Base-by-base conservation (phyloP, 1,140 invertebrate species). In the Grapholita molesta region DNA sequence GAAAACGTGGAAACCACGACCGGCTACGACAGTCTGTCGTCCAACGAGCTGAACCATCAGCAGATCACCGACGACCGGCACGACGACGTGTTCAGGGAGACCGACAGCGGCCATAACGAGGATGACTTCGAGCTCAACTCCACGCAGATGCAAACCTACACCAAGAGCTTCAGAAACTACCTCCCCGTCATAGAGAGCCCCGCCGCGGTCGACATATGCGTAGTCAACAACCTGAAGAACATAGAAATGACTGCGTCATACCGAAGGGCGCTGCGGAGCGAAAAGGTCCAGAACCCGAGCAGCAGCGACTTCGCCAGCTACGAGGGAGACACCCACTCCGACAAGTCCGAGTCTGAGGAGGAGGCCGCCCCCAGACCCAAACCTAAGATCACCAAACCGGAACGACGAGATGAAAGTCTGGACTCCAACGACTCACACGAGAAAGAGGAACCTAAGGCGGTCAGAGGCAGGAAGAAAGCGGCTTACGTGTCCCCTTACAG, bases 381-480 rank as follows among this genome's bases (percentile, higher is more conserved):
- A 80, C 91, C 93, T n/a, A 93, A 93, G 76, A 94, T 95, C 64
- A 91, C 93, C 0, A 95, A 95, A 79, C 94, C 94, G 1, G 70
- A 71, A 5, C 73, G 82, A 57, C 70, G 85, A 52, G 83, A 89
- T 65, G 81, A 80, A 12, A 92, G 88, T 66, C 68, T 88, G 24
- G 89, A 91, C 68, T 92, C 86, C 1, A 90, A 91, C 68, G 85
- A 91, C 2, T 90, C 89, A 0, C 68, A 79, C 4, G 87, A 87
- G 15, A 89, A 89, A 74, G 89, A 91, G 21, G 76, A 70, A 7
- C 85, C 93, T 0, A 97, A 97, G 87, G 93, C 87, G 1, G 94
- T 98, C 28, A 92, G 97, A 64, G 97, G 97, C 0, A 89, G 95
- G 57, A 94, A 96, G 77, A 97, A 96, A 82, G 93, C 95, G 0